phyloP scores from a whole-genome alignment of 37 sponge, comb jelly and placozoan species.

The Petrosia ficiformis region DNA sequence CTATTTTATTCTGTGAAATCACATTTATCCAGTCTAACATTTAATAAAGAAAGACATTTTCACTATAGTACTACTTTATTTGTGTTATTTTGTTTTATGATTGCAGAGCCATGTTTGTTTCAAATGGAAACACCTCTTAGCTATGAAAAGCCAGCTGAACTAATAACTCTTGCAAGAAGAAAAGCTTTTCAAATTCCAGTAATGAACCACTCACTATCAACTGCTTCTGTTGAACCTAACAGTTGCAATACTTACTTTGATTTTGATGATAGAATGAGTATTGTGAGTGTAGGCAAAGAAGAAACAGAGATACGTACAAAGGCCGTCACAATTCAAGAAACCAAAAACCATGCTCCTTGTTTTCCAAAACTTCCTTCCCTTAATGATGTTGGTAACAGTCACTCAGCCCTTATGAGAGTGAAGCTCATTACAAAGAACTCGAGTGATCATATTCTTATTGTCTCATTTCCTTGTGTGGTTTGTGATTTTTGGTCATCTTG shows the following conservation, averaged over 20 bases:
- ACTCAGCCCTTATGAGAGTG: slow-evolving; percentile 30
- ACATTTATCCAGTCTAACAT: no score
- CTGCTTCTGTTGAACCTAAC: background rate
- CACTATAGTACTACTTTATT: no score
- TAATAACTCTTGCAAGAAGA: slow-evolving; percentile 45
- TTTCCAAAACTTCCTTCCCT: background rate
- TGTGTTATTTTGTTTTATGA: background rate
- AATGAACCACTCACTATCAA: slow-evolving; percentile 13
- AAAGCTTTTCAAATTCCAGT: slow-evolving; percentile 47
- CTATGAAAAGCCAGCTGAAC: slow-evolving; percentile 46
- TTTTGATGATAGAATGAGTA: background rate
- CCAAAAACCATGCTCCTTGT: background rate
- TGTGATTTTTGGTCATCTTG: slow-evolving; percentile 84
- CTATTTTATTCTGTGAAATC: no score
- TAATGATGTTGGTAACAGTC: background rate
- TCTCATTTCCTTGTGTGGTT: slow-evolving; percentile 66
- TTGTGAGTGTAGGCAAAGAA: background rate
- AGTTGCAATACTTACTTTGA: background rate
- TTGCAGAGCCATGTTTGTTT: slow-evolving; percentile 21
- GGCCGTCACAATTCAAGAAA: background rate
- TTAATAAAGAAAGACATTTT: no score
- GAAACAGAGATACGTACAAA: background rate
- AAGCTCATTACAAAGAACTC: slow-evolving; percentile 38
- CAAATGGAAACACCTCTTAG: slow-evolving; percentile 45
- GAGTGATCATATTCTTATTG: slow-evolving; percentile 53